phyloP scores from a whole-genome alignment of 2,113 vertebrate species.

The Phrynosoma blainvillii region DNA sequence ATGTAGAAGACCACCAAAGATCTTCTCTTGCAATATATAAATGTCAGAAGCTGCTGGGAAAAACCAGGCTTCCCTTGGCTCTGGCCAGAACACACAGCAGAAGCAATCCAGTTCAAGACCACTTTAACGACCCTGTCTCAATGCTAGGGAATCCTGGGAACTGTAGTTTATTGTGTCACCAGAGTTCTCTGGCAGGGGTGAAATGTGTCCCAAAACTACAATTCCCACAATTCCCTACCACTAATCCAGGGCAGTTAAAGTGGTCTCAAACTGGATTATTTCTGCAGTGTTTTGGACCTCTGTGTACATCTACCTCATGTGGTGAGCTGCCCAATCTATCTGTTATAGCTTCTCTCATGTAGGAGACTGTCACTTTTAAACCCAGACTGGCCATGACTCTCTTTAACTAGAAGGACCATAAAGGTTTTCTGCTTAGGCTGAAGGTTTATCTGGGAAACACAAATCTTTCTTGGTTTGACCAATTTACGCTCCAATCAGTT shows the following conservation, averaged over 20 bases:
- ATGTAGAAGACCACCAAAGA: neutral
- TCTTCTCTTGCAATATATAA: neutral
- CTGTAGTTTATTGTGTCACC: too few relatives aligned
- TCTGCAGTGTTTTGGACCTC: neutral
- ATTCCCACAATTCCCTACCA: too few relatives aligned
- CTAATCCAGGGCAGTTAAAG: too few relatives aligned
- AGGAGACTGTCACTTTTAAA: neutral
- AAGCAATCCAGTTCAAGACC: too few relatives aligned
- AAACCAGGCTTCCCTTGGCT: neutral
- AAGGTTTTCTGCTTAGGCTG: neutral
- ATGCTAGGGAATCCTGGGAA: too few relatives aligned
- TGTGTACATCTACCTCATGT: neutral
- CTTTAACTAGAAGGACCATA: neutral
- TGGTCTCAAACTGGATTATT: too few relatives aligned
- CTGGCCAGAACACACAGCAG: neutral
- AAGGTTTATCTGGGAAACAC: neutral
- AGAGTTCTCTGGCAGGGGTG: too few relatives aligned
- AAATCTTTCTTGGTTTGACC: neutral
- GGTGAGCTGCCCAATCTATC: neutral
- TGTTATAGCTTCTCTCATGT: neutral
- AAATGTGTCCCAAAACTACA: too few relatives aligned
- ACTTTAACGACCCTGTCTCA: too few relatives aligned
- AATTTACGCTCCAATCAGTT: too few relatives aligned
- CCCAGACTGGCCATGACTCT: neutral
- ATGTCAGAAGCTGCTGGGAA: neutral